Conservation (phyloP, 2,888 invertebrate species). For the Tupiocoris notatus region DNA sequence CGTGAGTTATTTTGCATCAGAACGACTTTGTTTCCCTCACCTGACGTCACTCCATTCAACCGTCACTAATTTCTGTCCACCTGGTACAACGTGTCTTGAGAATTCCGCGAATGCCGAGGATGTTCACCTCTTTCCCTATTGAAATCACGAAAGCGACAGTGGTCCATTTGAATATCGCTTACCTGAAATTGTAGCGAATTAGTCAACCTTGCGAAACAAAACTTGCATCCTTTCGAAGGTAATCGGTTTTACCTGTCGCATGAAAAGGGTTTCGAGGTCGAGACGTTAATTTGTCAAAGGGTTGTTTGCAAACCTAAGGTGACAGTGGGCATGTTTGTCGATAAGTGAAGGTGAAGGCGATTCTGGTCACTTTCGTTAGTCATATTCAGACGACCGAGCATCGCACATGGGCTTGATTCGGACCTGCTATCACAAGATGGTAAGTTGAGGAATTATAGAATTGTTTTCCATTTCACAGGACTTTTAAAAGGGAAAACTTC, state of each 20-base stretch:
- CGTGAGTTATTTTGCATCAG: no score
- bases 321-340: not conserved
- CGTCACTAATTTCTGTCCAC: no score
- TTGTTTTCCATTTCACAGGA: no score
- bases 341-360: not conserved
- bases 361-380: conserved; percentile 26
- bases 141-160: conserved; percentile 19
- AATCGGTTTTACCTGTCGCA: conserved; percentile 25
- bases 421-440: no score
- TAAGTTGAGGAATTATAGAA: no score
- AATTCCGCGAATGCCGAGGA: not conserved
- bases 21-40: no score
- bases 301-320: conserved; percentile 36
- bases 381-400: conserved; percentile 2
- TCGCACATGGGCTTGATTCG: no score
- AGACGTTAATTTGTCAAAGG: conserved; percentile 36
- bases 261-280: conserved; percentile 20
- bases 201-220: not conserved
- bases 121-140: conserved; percentile 15
- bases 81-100: no score
- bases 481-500: no score
- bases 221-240: conserved; percentile 20
- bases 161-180: conserved; percentile 19
- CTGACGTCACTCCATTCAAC: no score
- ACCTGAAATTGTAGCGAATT: conserved; percentile 8